phyloP scores from a whole-genome alignment of 2,113 vertebrate species.

The Perccottus glenii region DNA sequence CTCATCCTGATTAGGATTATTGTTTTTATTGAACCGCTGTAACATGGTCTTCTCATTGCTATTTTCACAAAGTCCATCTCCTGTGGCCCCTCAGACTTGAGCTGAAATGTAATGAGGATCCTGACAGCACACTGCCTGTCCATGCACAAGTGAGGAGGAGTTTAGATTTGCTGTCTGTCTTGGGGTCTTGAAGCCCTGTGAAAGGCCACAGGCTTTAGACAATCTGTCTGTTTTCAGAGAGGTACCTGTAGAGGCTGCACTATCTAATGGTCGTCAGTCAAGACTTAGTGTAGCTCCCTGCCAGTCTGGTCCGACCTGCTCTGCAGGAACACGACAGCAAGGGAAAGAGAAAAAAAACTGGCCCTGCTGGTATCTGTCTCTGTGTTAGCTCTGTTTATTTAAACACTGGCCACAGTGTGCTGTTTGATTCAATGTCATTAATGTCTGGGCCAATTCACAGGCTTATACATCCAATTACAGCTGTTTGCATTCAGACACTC shows the following conservation, averaged over 20 bases:
- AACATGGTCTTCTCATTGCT: slow-evolving; percentile 16
- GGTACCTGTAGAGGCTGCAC: slow-evolving; percentile 19
- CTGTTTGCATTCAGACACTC: slow-evolving; percentile 14
- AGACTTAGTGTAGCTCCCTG: slow-evolving; percentile 49
- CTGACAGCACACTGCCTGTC: slow-evolving; percentile 38
- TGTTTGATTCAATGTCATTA: slow-evolving; percentile 26
- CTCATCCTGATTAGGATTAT: not conserved
- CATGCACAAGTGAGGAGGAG: slow-evolving; percentile 18
- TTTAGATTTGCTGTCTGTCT: slow-evolving; percentile 47
- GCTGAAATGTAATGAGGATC: slow-evolving; percentile 53
- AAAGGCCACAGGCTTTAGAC: slow-evolving; percentile 50
- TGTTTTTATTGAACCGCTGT: slow-evolving; percentile 24
- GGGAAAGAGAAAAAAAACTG: not conserved
- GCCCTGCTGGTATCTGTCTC: slow-evolving; percentile 18
- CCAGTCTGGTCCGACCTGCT: slow-evolving; percentile 69
- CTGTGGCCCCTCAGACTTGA: slow-evolving; percentile 23
- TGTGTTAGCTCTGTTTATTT: slow-evolving; percentile 50
- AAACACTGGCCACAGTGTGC: slow-evolving; percentile 11
- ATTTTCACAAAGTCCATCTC: slow-evolving; percentile 15
- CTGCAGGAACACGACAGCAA: slow-evolving; percentile 29
- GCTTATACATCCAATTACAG: slow-evolving; percentile 29
- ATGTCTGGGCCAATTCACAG: slow-evolving; percentile 33
- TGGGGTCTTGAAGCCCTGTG: slow-evolving; percentile 32
- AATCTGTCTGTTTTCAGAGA: slow-evolving; percentile 49
- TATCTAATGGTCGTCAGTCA: slow-evolving; percentile 56